Base-by-base conservation (phyloP, 2,113 vertebrate genomes). In the Oophaga pumilio region DNA sequence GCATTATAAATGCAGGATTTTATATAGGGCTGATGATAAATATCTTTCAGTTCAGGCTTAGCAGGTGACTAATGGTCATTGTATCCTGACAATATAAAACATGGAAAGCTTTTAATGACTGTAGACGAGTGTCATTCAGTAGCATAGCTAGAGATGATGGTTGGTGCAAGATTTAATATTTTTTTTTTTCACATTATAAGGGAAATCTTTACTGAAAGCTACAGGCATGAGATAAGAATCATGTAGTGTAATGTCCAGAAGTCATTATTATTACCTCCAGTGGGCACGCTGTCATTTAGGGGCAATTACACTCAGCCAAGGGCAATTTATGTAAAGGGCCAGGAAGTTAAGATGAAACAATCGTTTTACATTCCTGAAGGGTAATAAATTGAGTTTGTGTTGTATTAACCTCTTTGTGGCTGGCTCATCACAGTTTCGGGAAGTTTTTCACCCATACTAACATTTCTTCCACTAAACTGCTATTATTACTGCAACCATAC, bases 271-370 rank as follows among this genome's bases (percentile, higher is more conserved):
- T 68, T 66, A 66, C 33, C 50, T 28, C 79, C 60, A 66, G 57
- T 57, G 26, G 60, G 7, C 60, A n/a, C 20, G 50, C 33, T 15
- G 60, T 57, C n/a, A 56, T 57, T 56, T 57, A 79, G 43, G 80
- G 49, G 64, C 80, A 82, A 79, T 57, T 56, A 57, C 52, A 57
- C n/a, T 26, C 22, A 24, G 18, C 43, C 22, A 20, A 60, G 60
- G 43, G 60, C 57, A 64, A 49, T 82, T 22, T 68, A n/a, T 82
- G 57, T 64, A 28, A 50, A 82, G 80, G 20, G 60, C 43, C 77
- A 49, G 49, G 20, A n/a, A 66, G 76, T 17, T 26, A 79, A 57
- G n/a, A 56, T 79, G 52, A 57, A 79, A 79, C 52, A 79, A 28
- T n/a, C 14, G 17, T 28, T 64, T 60, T 26, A 28, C 78, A 59